Conservation (phyloP, 2,113 vertebrate species). For the Actenoides hombroni region DNA sequence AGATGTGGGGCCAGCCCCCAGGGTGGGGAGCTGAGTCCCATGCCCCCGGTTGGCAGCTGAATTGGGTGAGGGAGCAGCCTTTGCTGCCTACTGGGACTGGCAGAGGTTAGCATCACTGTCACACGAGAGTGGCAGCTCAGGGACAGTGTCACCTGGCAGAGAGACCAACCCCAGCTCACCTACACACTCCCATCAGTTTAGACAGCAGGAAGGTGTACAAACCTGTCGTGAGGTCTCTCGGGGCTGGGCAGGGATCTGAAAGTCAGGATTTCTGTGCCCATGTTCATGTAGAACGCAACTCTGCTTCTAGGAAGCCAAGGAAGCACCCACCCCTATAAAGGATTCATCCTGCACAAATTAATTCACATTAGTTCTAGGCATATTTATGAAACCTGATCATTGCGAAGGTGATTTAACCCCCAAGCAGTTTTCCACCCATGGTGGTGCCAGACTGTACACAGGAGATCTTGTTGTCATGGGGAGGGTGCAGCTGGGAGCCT, state of each 20-base stretch:
- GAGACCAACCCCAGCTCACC: not conserved
- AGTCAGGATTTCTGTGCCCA: not conserved
- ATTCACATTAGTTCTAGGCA: not conserved
- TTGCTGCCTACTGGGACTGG: not conserved
- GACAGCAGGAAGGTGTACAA: not conserved
- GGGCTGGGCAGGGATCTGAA: not conserved
- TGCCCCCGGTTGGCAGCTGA: fast-evolving
- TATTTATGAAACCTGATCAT: not conserved
- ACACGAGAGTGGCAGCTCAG: fast-evolving
- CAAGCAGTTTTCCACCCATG: not conserved
- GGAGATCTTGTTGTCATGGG: not conserved
- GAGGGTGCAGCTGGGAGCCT: not conserved
- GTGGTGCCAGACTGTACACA: not conserved
- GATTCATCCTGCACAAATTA: not conserved
- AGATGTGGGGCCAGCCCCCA: not conserved
- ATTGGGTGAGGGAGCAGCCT: not conserved
- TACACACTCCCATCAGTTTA: not conserved
- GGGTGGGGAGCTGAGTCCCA: fast-evolving
- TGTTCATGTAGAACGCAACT: not conserved
- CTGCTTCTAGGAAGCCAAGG: not conserved
- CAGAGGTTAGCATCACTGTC: not conserved
- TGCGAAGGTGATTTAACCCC: not conserved
- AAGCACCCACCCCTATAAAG: not conserved
- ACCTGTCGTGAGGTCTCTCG: fast-evolving
- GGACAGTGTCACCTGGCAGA: not conserved